Evolutionary conservation across 2,888 invertebrate species (phyloP).

Genomic region (Resseliella maxima): DNA sequence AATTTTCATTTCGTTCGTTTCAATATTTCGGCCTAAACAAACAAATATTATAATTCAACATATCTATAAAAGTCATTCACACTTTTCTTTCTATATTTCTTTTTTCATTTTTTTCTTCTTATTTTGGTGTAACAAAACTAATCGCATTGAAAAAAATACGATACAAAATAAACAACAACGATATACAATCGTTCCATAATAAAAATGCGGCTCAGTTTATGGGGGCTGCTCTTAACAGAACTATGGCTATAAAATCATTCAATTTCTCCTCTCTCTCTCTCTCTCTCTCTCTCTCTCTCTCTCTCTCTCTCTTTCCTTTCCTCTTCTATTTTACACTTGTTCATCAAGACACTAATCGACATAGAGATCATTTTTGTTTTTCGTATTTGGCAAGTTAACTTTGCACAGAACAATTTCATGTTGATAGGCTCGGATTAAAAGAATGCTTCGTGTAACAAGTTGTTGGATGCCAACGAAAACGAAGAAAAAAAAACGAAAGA

Average conservation of each 20-base stretch:
- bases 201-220: background rate
- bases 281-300: no score
- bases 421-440: background rate
- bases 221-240: background rate
- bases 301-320: no score
- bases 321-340: background rate
- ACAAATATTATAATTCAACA: background rate
- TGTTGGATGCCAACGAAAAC: background rate
- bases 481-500: no score
- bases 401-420: background rate
- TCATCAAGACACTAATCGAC: background rate
- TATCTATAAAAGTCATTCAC: slow-evolving; percentile 52
- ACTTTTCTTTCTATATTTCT: background rate
- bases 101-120: background rate
- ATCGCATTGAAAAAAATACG: background rate
- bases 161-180: background rate
- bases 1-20: background rate
- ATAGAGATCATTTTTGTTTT: background rate
- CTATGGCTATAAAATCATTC: background rate
- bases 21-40: slow-evolving; percentile 1
- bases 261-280: no score
- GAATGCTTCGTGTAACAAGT: background rate
- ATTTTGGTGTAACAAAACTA: background rate
- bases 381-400: background rate
- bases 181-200: background rate